A percentile compares a stretch with the other conserved stretches of the same genome.
These are phyloP conservation scores for Dryobates pubescens DNA, from an alignment of 2,797 vertebrate species.

Conservation along the genomic window DNA sequence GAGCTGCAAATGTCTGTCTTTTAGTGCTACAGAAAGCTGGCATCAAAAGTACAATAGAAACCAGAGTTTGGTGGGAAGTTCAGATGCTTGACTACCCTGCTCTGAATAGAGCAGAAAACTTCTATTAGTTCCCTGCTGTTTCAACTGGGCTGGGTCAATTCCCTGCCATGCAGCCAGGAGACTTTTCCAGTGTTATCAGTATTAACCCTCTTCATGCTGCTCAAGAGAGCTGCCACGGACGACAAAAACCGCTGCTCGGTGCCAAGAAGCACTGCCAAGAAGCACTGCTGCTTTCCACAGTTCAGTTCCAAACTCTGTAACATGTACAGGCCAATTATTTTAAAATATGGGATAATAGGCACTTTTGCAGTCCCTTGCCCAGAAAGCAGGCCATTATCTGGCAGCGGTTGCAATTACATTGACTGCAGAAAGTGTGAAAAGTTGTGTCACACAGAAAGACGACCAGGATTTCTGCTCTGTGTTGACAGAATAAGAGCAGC, in stretches of 20 bases:
- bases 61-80: conserved; percentile 65
- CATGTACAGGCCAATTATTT: background rate
- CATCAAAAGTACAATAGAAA: conserved; percentile 69
- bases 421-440: background rate
- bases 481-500: background rate
- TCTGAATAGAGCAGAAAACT: conserved; percentile 63
- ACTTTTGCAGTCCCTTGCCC: background rate
- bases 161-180: conserved; percentile 28
- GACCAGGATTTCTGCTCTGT: background rate
- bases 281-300: background rate
- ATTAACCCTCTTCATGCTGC: conserved; percentile 46
- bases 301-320: background rate
- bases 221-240: background rate
- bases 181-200: conserved; percentile 34
- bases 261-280: background rate
- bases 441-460: background rate
- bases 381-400: background rate
- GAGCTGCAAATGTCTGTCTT: conserved; percentile 31
- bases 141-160: conserved; percentile 34
- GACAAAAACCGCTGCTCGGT: background rate
- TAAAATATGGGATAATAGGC: background rate
- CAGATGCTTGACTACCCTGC: conserved; percentile 62
- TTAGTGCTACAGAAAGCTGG: conserved; percentile 43
- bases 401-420: background rate
- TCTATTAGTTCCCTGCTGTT: conserved; percentile 70